Conservation (phyloP, 1,140 invertebrate genomes). For the Berghia stephanieae region DNA sequence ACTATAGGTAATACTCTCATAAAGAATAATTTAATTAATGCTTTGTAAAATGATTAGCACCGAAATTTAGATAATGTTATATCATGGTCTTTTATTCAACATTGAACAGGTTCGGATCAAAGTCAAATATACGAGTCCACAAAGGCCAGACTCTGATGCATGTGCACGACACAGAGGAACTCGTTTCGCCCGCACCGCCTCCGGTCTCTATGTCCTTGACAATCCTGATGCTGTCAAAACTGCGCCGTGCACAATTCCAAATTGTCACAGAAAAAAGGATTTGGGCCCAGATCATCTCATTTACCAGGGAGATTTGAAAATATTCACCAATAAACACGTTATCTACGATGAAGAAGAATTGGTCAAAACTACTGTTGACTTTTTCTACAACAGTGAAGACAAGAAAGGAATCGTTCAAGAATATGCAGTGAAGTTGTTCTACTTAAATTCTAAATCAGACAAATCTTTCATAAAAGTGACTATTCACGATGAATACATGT, state of each 20-base stretch:
- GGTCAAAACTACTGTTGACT: background rate
- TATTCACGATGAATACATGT: slow-evolving; percentile 15
- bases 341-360: slow-evolving; percentile 25
- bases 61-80: background rate
- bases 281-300: background rate
- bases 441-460: slow-evolving; percentile 7
- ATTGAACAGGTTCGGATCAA: background rate
- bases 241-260: background rate
- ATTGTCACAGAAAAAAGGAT: background rate
- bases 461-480: slow-evolving; percentile 20
- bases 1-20: too few species aligned
- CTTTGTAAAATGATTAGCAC: background rate
- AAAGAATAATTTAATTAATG: background rate
- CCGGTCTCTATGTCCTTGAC: slow-evolving; percentile 5
- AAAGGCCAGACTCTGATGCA: slow-evolving; percentile 4
- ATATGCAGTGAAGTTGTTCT: slow-evolving; percentile 12
- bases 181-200: background rate
- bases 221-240: background rate
- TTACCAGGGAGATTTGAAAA: slow-evolving; percentile 21
- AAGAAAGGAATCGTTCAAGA: slow-evolving; percentile 13
- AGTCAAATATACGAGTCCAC: slow-evolving; percentile 18
- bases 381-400: slow-evolving; percentile 19
- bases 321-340: slow-evolving; percentile 24
- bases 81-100: background rate
- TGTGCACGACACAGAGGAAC: slow-evolving; percentile 6